Percentiles rank a stretch among this genome's conserved stretches.
Evolutionary conservation across 2,797 vertebrate genomes (phyloP).

Genomic region (Choloepus didactylus): DNA sequence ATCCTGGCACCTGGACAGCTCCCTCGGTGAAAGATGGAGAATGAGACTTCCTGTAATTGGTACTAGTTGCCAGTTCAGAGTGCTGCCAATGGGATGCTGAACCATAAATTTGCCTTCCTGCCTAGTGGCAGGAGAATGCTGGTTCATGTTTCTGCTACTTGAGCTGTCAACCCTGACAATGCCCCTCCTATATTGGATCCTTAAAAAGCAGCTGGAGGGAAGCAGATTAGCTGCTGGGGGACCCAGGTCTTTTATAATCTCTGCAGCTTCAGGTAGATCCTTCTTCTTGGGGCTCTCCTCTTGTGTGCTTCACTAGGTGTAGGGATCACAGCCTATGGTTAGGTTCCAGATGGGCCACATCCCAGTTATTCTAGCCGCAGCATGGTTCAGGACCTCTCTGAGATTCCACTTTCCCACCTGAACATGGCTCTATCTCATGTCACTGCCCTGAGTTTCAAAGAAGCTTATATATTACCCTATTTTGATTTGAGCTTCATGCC

Average conservation of each 20-base stretch:
- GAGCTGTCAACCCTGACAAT: background rate
- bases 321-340: rapidly evolving
- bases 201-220: background rate
- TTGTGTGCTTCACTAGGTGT: background rate
- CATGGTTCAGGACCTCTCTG: background rate
- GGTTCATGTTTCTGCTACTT: background rate
- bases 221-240: background rate
- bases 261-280: background rate
- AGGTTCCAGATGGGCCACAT: background rate
- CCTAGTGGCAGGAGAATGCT: background rate
- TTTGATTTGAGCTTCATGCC: background rate
- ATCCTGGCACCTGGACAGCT: background rate
- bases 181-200: too few relatives aligned
- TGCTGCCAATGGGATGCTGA: background rate
- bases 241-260: background rate
- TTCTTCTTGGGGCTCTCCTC: background rate
- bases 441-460: background rate
- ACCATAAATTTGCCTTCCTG: slow-evolving; percentile 2
- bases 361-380: background rate
- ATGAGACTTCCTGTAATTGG: slow-evolving; percentile 27
- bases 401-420: background rate
- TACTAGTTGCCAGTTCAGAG: background rate
- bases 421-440: background rate
- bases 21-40: background rate
- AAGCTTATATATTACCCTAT: background rate